Evolutionary conservation across 2,113 vertebrate species (phyloP).

Genomic region (Leuciscus idus): DNA sequence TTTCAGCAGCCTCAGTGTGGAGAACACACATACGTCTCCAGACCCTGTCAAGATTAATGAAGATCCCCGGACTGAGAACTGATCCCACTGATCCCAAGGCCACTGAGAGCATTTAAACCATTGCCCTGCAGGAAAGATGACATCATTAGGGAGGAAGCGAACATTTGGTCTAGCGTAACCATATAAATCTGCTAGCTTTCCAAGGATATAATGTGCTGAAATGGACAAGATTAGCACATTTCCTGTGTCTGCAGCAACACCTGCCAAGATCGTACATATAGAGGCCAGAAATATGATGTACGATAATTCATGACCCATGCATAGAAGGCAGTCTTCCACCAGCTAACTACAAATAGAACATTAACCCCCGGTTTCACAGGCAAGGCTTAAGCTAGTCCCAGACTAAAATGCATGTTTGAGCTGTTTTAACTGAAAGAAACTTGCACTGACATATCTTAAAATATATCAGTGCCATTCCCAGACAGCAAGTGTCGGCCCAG

Average conservation of each 20-base stretch:
- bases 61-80: not conserved
- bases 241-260: constrained; percentile 59
- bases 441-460: too few relatives aligned
- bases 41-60: constrained; percentile 12
- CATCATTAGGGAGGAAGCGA: not conserved
- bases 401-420: too few relatives aligned
- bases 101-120: constrained; percentile 8
- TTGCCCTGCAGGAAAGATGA: constrained; percentile 2
- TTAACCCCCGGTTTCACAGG: too few relatives aligned
- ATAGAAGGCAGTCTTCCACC: not conserved
- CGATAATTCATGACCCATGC: constrained; percentile 28
- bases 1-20: not conserved
- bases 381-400: too few relatives aligned
- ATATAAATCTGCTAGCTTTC: not conserved
- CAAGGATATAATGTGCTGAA: not conserved
- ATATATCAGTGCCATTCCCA: too few relatives aligned
- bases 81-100: not conserved
- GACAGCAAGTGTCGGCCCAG: too few relatives aligned
- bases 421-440: too few relatives aligned
- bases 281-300: constrained; percentile 52
- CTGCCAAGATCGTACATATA: constrained; percentile 59
- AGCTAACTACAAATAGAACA: not conserved
- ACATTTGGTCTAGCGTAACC: constrained; percentile 15
- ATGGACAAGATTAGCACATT: constrained; percentile 66
- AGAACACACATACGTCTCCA: constrained; percentile 10